Evolutionary conservation across 2,797 vertebrate species (phyloP), one percentile per base, ranked within the genome.

Genomic region (Crocodylus rhombifer): DNA sequence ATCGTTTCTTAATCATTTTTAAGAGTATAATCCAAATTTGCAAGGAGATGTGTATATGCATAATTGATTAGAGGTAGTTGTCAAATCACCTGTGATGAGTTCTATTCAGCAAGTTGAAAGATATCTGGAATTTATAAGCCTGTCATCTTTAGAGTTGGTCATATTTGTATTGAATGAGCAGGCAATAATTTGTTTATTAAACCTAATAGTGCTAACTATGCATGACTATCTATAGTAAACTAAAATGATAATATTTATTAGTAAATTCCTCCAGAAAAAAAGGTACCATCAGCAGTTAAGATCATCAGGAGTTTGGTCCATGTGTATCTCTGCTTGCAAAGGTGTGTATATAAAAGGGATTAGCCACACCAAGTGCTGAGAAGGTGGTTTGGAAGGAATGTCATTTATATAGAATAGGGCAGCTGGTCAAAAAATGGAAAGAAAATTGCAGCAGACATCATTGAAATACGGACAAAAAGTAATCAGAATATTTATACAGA

Each of bases 1-100:
- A 92, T 95, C 91, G 42, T 88, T 95, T 91, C 69, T 86, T 95
- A 95, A 96, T 93, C 83, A 63, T 28, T 93, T 94, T 16, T 79
- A 92, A 77, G 58, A 60, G 36, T 83, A 88, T 36, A 30, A 87
- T 82, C 67, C 60, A 75, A 82, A 86, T 87, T 88, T 89, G 3
- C 61, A 81, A 18, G 36, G 61, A 88, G 71, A 17, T 92, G 56
- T 75, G 74, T 84, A 91, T 65, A 83, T 71, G 10, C 0, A 9
- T 82, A 18, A 4, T 0, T 67, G 62, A 76, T 78, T 85, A 60
- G 30, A 77, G 74, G 82, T 58, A 92, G 78, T 21, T 58, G 56
- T 18, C n/a, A n/a, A 58, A 84, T 30, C 20, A 83, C 1, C 0
- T 89, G 56, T 63, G 12, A 14, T 0, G 0, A 17, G 17, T 1